A percentile compares a stretch with the other conserved stretches of the same genome.
These are phyloP conservation scores for Guaruba guarouba DNA, from an alignment of 2,113 vertebrate genomes.

Conservation along the genomic window DNA sequence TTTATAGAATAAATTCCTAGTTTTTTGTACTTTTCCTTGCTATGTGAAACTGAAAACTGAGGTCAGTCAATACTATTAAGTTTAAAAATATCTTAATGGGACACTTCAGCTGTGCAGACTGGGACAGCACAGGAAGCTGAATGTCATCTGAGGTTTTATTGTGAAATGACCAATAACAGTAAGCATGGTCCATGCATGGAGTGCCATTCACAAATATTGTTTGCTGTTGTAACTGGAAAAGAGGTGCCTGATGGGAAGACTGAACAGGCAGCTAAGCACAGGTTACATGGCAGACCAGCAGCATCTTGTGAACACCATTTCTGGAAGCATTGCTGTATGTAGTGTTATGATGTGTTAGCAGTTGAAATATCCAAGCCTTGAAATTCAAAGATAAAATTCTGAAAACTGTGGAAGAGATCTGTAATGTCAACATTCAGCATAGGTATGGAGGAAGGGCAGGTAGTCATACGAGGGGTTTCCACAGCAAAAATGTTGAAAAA, in stretches of 20 bases:
- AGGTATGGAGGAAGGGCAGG: neutral
- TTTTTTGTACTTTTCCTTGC: neutral
- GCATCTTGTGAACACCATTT: neutral
- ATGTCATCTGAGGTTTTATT: neutral
- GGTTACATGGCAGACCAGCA: neutral
- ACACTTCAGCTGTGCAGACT: neutral
- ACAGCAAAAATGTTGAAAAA: neutral
- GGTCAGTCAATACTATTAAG: neutral
- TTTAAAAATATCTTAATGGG: neutral
- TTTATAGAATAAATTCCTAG: neutral
- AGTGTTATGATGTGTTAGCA: neutral
- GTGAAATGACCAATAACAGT: neutral
- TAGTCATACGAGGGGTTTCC: neutral
- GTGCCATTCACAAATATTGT: neutral
- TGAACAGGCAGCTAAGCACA: neutral
- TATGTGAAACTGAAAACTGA: neutral
- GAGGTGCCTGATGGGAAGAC: neutral
- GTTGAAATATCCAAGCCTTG: neutral
- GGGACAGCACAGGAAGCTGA: neutral
- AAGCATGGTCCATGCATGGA: neutral
- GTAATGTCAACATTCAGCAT: fast-evolving
- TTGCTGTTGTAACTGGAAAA: neutral
- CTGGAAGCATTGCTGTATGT: neutral
- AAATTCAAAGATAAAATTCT: neutral
- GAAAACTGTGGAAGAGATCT: neutral